These are phyloP conservation scores for Sebastes cheni DNA, from an alignment of 2,797 vertebrate species.

Conservation along the genomic window DNA sequence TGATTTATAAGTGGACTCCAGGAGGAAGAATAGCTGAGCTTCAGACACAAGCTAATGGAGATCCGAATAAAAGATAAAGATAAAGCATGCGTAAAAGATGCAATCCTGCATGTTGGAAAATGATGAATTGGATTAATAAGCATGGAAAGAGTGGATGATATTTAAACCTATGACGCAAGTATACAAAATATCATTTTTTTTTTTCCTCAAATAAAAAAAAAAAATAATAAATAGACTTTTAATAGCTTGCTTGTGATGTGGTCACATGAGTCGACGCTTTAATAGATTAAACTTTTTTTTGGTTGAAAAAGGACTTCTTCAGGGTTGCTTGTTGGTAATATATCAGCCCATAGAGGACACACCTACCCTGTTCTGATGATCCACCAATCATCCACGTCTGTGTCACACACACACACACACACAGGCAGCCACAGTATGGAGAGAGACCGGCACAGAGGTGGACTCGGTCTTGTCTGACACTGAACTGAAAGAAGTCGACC, in stretches of 20 bases:
- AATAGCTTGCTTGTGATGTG: constrained; percentile 8
- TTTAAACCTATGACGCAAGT: neutral
- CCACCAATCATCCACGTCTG: constrained; percentile 39
- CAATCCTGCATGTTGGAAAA: neutral
- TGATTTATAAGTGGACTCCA: too few species aligned
- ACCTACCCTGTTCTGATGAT: constrained; percentile 38
- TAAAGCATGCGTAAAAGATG: neutral
- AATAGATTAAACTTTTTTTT: constrained; percentile 33
- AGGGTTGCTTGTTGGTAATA: neutral
- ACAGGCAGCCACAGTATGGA: constrained; percentile 15
- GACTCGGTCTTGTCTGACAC: constrained; percentile 16
- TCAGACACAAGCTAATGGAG: too few species aligned
- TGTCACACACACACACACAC: neutral
- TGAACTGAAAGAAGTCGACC: constrained; percentile 9
- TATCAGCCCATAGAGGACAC: constrained; percentile 53
- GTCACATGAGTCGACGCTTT: constrained; percentile 35
- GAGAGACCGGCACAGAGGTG: constrained; percentile 27
- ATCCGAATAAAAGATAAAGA: too few species aligned
- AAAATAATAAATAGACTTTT: constrained; percentile 14
- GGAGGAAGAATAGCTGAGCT: too few species aligned
- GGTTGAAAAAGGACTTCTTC: neutral
- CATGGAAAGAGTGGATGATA: neutral
- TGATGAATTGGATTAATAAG: neutral
- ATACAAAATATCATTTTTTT: neutral
- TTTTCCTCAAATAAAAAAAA: neutral